phyloP scores from a whole-genome alignment of 2,113 vertebrate genomes.

The Lepisosteus osseus region DNA sequence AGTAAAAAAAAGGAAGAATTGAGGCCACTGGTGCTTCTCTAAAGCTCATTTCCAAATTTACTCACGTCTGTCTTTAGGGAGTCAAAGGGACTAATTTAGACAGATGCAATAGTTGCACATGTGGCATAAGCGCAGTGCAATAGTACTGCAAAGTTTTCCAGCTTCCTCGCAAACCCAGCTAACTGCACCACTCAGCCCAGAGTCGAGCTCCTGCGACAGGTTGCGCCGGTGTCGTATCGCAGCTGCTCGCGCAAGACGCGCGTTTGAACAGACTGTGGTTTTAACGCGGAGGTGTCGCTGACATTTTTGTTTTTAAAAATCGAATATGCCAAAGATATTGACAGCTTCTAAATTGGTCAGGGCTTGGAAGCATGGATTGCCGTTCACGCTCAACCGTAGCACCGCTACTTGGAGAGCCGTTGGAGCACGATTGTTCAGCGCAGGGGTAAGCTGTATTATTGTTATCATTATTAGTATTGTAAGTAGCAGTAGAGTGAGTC shows the following conservation, averaged over 20 bases:
- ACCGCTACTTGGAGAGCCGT: slow-evolving; percentile 55
- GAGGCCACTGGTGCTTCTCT: too few relatives aligned
- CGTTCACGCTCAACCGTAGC: slow-evolving; percentile 47
- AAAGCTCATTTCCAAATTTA: too few relatives aligned
- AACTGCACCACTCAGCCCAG: background rate
- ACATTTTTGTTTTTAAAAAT: background rate
- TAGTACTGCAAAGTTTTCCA: too few relatives aligned
- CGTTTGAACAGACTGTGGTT: background rate
- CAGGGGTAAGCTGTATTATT: slow-evolving; percentile 72
- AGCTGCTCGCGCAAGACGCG: background rate
- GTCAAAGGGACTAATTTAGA: too few relatives aligned
- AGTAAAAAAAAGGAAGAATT: too few relatives aligned
- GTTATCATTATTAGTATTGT: too few relatives aligned
- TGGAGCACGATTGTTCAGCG: slow-evolving; percentile 59
- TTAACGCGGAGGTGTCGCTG: background rate
- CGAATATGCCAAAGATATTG: slow-evolving; percentile 78
- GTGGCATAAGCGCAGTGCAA: too few relatives aligned
- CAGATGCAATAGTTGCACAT: too few relatives aligned
- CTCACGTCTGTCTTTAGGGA: too few relatives aligned
- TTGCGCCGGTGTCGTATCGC: background rate
- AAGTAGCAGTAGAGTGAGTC: too few relatives aligned
- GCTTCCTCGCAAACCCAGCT: too few relatives aligned
- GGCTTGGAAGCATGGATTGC: slow-evolving; percentile 62
- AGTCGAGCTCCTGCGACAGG: background rate
- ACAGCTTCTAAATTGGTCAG: slow-evolving; percentile 70